Evolutionary conservation across 1,140 invertebrate genomes (phyloP), one percentile per base, ranked within the genome.

Genomic region (Bombus consobrinus): DNA sequence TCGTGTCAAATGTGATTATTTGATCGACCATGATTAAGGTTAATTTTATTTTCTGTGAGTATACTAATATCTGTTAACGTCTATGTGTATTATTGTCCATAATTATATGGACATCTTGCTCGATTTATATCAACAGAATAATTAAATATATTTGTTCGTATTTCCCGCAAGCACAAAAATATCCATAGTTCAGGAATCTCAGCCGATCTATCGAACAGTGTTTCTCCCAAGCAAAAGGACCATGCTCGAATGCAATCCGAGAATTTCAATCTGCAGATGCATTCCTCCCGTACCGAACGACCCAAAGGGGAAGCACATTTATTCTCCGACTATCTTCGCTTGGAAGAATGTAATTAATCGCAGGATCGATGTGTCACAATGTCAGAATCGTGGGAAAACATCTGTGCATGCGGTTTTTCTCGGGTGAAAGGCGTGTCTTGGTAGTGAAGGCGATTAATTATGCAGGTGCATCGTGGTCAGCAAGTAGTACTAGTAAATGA

Each of bases 401-500:
- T 83, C 76, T 41, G 53, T 18, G 34, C 22, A 34, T 18, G 25
- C 1, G 69, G 34, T 74, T 73, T 73, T 28, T 25, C 10, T 25
- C 57, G 2, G 9, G 12, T n/a, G 9, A 41, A 39, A 66, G 32
- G 22, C 32, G 41, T 73, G 39, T 81, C 10, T 83, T 80, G 34
- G 68, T 66, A 57, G 79, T 28, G 18, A 34, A 37, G 57, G 47
- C 34, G 59, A 89, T 87, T 43, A 66, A 80, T 89, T 62, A 72
- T 81, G 82, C 34, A 84, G 77, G 57, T 83, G 76, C 25, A 79
- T 47, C 76, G 41, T 18, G 64, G 68, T 37, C 41, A 76, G 79
- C 59, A 72, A 82, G 75, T 82, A 89, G 84, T 64, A 80, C 39
- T 41, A 71, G 83, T 86, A 86, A 86, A 88, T 89, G 76, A 89